Evolutionary conservation across 1,140 invertebrate genomes (phyloP).

Genomic region (Zaprionus lachaisei): DNA sequence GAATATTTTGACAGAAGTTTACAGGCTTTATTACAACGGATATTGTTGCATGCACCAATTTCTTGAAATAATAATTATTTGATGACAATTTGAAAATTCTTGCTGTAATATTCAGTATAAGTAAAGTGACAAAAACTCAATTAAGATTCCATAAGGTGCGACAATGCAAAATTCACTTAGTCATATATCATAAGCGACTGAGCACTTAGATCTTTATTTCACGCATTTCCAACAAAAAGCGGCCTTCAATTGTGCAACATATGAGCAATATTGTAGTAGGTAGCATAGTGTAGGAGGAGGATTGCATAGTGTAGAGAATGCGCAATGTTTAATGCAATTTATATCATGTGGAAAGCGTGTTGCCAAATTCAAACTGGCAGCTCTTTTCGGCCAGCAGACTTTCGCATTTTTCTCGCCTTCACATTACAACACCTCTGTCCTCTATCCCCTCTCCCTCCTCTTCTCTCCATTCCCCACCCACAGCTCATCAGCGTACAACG

Average conservation of each 20-base stretch:
- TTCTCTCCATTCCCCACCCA: not conserved
- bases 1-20: too few relatives aligned
- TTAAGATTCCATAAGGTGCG: too few relatives aligned
- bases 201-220: not conserved
- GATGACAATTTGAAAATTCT: too few relatives aligned
- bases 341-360: slow-evolving; percentile 39
- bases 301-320: not conserved
- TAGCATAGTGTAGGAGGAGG: not conserved
- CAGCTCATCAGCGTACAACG: not conserved
- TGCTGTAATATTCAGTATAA: too few relatives aligned
- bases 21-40: too few relatives aligned
- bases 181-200: not conserved
- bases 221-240: not conserved
- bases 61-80: too few relatives aligned
- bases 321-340: slow-evolving; percentile 47
- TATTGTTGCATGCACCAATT: too few relatives aligned
- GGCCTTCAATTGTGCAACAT: not conserved
- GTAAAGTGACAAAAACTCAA: too few relatives aligned
- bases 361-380: slow-evolving; percentile 41
- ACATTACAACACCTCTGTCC: not conserved
- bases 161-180: not conserved
- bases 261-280: not conserved
- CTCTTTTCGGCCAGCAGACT: not conserved
- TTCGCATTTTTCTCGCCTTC: too few relatives aligned
- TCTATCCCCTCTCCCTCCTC: too few relatives aligned